Percentiles rank a stretch among this genome's conserved stretches.
Conservation (phyloP, 2,888 invertebrate genomes). For the Atrina japonica region DNA sequence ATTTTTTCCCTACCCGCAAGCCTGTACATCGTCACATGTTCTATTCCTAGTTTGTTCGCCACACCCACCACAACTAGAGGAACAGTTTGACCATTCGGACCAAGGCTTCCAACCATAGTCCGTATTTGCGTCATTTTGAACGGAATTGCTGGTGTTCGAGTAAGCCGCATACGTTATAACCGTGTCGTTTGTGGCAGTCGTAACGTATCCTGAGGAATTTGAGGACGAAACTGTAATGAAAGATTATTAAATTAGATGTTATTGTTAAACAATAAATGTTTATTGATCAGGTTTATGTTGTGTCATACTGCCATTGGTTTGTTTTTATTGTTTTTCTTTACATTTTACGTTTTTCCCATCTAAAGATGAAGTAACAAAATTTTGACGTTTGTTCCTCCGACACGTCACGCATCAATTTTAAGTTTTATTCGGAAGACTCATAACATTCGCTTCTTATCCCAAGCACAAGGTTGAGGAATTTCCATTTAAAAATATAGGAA, state of each 20-base stretch:
- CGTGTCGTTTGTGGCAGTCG: neutral
- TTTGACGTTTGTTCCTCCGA: too few relatives aligned
- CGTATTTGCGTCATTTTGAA: slow-evolving; percentile 8
- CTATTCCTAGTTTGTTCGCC: slow-evolving; percentile 58
- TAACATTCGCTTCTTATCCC: too few relatives aligned
- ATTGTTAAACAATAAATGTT: neutral
- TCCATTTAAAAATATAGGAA: too few relatives aligned
- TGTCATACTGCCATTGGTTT: too few relatives aligned
- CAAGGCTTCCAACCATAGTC: slow-evolving; percentile 45
- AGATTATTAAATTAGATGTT: neutral
- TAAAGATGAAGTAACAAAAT: too few relatives aligned
- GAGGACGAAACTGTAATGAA: slow-evolving; percentile 2
- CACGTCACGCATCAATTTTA: too few relatives aligned
- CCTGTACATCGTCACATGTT: slow-evolving; percentile 49
- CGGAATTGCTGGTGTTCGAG: slow-evolving; percentile 1
- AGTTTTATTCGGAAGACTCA: too few relatives aligned
- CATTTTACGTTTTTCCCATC: too few relatives aligned
- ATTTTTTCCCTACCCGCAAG: slow-evolving; percentile 49
- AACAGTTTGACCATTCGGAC: slow-evolving; percentile 68
- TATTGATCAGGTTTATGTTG: too few relatives aligned
- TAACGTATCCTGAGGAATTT: neutral
- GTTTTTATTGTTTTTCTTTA: too few relatives aligned
- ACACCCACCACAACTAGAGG: slow-evolving; percentile 71
- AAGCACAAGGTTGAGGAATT: too few relatives aligned
- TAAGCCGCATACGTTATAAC: neutral